These are phyloP conservation scores for Formica exsecta DNA, from an alignment of 1,140 invertebrate species.

Conservation along the genomic window DNA sequence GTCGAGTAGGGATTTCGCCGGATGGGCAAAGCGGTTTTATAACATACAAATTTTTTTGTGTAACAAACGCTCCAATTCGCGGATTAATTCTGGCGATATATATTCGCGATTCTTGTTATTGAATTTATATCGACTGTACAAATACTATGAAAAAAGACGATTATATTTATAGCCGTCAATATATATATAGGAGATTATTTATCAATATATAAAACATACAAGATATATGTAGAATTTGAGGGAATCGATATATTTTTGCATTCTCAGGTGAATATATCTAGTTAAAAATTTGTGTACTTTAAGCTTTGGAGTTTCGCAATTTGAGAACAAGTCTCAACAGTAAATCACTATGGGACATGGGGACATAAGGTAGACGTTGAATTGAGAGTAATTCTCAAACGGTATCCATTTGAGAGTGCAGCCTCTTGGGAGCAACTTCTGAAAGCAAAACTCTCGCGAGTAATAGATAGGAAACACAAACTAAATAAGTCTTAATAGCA, in stretches of 20 bases:
- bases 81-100: conserved; percentile 12
- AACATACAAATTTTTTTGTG: conserved; percentile 38
- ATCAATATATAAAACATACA: neutral
- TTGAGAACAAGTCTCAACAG: conserved; percentile 26
- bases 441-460: conserved; percentile 25
- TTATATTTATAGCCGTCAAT: neutral
- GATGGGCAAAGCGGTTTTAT: conserved; percentile 26
- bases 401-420: conserved; percentile 46
- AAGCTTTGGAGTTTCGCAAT: conserved; percentile 27
- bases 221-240: conserved; percentile 1
- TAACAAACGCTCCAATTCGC: neutral
- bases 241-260: neutral
- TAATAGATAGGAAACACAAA: conserved; percentile 16
- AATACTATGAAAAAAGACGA: neutral
- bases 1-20: conserved; percentile 35
- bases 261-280: neutral
- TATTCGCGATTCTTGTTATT: neutral
- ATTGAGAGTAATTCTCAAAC: conserved; percentile 51
- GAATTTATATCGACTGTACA: neutral
- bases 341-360: neutral
- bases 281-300: conserved; percentile 29
- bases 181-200: neutral
- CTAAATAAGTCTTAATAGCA: conserved; percentile 28
- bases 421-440: conserved; percentile 28
- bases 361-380: conserved; percentile 30